A percentile compares a stretch with the other conserved stretches of the same genome.
These are phyloP conservation scores for Falco peregrinus DNA, from an alignment of 2,797 vertebrate species.

Conservation along the genomic window DNA sequence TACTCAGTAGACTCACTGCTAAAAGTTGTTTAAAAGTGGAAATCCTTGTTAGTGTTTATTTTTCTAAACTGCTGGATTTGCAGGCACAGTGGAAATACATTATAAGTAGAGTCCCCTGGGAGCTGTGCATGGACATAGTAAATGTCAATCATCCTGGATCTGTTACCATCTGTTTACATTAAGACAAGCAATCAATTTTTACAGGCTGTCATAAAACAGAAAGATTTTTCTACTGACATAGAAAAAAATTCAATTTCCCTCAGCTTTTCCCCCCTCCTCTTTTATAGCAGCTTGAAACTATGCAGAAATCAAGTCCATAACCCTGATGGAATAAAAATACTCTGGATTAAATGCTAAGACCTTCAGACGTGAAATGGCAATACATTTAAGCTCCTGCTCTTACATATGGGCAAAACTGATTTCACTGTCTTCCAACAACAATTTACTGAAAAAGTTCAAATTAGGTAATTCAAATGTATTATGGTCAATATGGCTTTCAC, in stretches of 20 bases:
- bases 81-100: background rate
- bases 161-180: slow-evolving; percentile 5
- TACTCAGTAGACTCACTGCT: background rate
- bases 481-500: background rate
- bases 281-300: background rate
- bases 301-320: background rate
- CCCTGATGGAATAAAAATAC: background rate
- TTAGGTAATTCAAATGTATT: background rate
- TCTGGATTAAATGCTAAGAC: background rate
- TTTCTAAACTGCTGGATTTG: background rate
- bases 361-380: background rate
- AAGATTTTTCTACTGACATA: background rate
- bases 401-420: background rate
- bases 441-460: background rate
- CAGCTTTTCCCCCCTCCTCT: background rate
- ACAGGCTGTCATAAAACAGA: background rate
- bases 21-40: background rate
- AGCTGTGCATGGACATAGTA: background rate
- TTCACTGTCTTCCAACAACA: background rate
- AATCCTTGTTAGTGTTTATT: background rate
- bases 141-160: background rate
- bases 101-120: background rate
- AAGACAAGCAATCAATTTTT: background rate
- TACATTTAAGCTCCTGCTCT: background rate
- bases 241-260: background rate